phyloP scores from a whole-genome alignment of 2,888 invertebrate species.

The Microplitis manilae region DNA sequence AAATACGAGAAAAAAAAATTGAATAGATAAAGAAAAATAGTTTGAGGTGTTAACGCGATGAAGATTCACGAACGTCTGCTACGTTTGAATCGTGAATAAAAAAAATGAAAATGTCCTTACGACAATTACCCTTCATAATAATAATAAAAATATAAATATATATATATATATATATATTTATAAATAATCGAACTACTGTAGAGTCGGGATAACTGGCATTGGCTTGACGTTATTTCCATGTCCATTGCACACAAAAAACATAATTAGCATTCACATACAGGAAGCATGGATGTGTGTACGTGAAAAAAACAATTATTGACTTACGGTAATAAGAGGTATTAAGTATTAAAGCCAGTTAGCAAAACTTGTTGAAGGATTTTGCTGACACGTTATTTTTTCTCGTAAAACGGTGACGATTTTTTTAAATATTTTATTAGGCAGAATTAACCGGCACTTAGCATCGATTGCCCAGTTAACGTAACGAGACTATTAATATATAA shows the following conservation, averaged over 20 bases:
- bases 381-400: not conserved
- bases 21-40: not conserved
- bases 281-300: not conserved
- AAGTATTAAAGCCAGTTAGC: not conserved
- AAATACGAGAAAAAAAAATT: too few relatives aligned
- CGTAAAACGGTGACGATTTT: not conserved
- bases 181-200: not conserved
- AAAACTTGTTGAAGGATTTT: not conserved
- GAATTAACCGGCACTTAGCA: not conserved
- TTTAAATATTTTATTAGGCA: not conserved
- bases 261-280: too few relatives aligned
- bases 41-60: not conserved
- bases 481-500: not conserved
- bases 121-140: not conserved
- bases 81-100: not conserved
- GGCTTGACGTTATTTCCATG: too few relatives aligned
- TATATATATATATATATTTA: not conserved
- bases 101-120: not conserved
- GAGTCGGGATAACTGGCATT: too few relatives aligned
- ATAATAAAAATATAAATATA: not conserved
- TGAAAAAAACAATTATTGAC: not conserved
- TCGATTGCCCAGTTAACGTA: not conserved
- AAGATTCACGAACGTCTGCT: not conserved
- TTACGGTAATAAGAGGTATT: not conserved
- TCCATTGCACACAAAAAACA: too few relatives aligned